Percentiles rank a stretch among this genome's conserved stretches.
phyloP scores from a whole-genome alignment of 2,113 vertebrate genomes.

The Capreolus pygargus region DNA sequence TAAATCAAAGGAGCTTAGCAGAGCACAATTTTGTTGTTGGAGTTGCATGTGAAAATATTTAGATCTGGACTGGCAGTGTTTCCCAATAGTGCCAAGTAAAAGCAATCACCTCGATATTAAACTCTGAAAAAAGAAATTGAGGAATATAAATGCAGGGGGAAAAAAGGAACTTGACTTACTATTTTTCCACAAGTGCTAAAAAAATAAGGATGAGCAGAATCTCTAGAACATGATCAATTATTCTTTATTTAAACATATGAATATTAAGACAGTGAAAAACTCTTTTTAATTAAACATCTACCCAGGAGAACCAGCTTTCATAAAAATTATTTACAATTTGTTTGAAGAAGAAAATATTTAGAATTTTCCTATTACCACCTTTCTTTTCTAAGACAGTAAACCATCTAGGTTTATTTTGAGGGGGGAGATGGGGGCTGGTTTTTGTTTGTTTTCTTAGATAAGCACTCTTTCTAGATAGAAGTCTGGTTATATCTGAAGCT shows the following conservation, averaged over 20 bases:
- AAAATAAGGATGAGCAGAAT: constrained; percentile 29
- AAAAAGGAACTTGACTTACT: background rate
- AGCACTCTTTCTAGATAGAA: background rate
- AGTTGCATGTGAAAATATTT: constrained; percentile 53
- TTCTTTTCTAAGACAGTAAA: background rate
- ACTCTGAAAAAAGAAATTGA: background rate
- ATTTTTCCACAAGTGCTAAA: constrained; percentile 47
- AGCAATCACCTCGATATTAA: constrained; percentile 31
- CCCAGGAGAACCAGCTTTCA: constrained; percentile 62
- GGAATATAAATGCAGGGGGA: background rate
- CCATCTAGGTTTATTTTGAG: background rate
- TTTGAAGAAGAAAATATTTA: background rate
- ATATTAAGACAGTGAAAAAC: constrained; percentile 72
- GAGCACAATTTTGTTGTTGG: constrained; percentile 36
- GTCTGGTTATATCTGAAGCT: background rate
- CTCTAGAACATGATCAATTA: constrained; percentile 28
- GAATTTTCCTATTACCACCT: background rate
- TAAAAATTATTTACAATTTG: background rate
- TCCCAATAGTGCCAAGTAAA: constrained; percentile 36
- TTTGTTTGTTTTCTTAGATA: background rate
- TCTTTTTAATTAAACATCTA: constrained; percentile 67
- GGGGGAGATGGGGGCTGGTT: no score
- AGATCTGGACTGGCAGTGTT: background rate
- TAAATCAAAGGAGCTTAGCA: constrained; percentile 40
- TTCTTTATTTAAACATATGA: constrained; percentile 62